Conservation (phyloP, 2,888 invertebrate species). For the Euphydryas editha region DNA sequence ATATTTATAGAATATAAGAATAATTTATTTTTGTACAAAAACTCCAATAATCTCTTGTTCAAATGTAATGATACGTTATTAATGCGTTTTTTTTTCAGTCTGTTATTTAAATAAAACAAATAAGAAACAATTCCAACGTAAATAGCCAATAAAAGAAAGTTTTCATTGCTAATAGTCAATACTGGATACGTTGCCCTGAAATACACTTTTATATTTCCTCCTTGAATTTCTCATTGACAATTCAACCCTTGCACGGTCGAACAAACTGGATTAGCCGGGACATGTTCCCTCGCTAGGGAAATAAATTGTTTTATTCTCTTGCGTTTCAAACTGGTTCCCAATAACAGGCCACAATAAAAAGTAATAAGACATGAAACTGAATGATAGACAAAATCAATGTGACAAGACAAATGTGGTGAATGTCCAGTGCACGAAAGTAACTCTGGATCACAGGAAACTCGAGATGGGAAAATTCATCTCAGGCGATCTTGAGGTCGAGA, state of each 20-base stretch:
- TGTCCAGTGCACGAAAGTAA: too few species aligned
- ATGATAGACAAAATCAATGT: slow-evolving; percentile 55
- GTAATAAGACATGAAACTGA: slow-evolving; percentile 66
- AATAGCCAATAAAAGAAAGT: slow-evolving; percentile 43
- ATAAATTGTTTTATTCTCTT: slow-evolving; percentile 76
- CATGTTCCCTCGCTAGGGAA: slow-evolving; percentile 79
- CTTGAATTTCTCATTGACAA: slow-evolving; percentile 77
- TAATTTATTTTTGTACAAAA: background rate
- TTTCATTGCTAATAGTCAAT: slow-evolving; percentile 71
- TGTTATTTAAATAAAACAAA: too few species aligned
- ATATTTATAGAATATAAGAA: slow-evolving; percentile 8
- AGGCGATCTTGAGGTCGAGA: too few species aligned
- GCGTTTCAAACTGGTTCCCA: slow-evolving; percentile 66
- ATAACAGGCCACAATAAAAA: slow-evolving; percentile 74
- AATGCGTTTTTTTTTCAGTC: too few species aligned
- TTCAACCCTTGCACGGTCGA: slow-evolving; percentile 82
- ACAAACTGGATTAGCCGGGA: slow-evolving; percentile 81
- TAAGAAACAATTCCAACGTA: background rate
- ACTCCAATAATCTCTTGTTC: too few species aligned
- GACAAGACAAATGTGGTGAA: slow-evolving; percentile 33
- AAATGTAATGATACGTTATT: too few species aligned
- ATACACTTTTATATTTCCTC: slow-evolving; percentile 74
- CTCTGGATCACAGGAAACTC: too few species aligned
- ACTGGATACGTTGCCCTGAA: slow-evolving; percentile 70
- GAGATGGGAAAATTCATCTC: too few species aligned